Percentiles rank a stretch among this genome's conserved stretches.
phyloP scores from a whole-genome alignment of 2,888 invertebrate genomes.

The Gymnosoma rotundatum region DNA sequence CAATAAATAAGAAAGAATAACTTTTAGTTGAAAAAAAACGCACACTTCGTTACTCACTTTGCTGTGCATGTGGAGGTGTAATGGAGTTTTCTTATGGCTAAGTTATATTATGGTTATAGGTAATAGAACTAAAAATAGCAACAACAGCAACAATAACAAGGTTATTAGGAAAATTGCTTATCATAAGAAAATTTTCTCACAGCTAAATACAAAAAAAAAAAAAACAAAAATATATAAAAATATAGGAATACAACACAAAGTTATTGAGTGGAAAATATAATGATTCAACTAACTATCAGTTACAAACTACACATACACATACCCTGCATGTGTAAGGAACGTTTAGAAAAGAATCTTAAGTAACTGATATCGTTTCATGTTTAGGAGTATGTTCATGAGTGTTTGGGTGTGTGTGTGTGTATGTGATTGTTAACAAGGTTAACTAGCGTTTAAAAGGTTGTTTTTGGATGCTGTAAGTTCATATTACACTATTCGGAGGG shows the following conservation, averaged over 20 bases:
- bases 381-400: neutral
- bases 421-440: slow-evolving; percentile 42
- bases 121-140: slow-evolving; percentile 53
- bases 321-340: neutral
- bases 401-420: neutral
- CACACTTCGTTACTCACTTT: too few species aligned
- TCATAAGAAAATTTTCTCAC: slow-evolving; percentile 72
- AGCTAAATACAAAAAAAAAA: slow-evolving; percentile 61
- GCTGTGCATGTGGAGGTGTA: too few species aligned
- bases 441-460: slow-evolving; percentile 63
- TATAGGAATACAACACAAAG: slow-evolving; percentile 31
- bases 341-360: slow-evolving; percentile 51
- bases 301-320: neutral
- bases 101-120: slow-evolving; percentile 38
- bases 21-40: slow-evolving; percentile 30
- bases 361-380: slow-evolving; percentile 55
- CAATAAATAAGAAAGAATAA: slow-evolving; percentile 11
- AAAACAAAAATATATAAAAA: slow-evolving; percentile 1
- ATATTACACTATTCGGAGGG: slow-evolving; percentile 12
- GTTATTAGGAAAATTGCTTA: slow-evolving; percentile 72
- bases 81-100: too few species aligned
- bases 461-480: slow-evolving; percentile 31
- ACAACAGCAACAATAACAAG: slow-evolving; percentile 44
- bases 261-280: slow-evolving; percentile 67
- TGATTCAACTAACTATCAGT: slow-evolving; percentile 48